Conservation (phyloP, 2,113 vertebrate species). For the Piprites chloris region DNA sequence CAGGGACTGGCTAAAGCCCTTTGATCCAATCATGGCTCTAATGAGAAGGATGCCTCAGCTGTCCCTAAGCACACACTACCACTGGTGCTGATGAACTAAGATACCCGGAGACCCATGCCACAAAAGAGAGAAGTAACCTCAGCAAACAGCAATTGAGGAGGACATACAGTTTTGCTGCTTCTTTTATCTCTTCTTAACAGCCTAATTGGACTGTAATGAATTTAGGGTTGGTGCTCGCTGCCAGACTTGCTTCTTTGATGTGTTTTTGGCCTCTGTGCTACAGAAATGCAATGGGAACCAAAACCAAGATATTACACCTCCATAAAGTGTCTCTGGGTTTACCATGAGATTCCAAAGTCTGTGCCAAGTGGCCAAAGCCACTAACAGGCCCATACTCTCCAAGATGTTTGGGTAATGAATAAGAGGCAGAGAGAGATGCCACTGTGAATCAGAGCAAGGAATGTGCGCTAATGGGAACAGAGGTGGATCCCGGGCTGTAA, state of each 20-base stretch:
- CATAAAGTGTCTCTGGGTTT: slow-evolving; percentile 68
- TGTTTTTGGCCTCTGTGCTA: slow-evolving; percentile 54
- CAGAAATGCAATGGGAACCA: slow-evolving; percentile 55
- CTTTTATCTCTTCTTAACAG: slow-evolving; percentile 66
- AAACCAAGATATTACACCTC: slow-evolving; percentile 68
- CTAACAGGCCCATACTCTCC: slow-evolving; percentile 52
- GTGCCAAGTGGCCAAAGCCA: slow-evolving; percentile 69
- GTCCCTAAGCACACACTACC: background rate
- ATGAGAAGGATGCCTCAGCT: slow-evolving; percentile 1
- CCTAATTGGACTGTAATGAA: slow-evolving; percentile 63
- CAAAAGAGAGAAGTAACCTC: slow-evolving; percentile 54
- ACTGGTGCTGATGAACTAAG: background rate
- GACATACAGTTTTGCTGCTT: slow-evolving; percentile 43
- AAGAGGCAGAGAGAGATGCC: slow-evolving; percentile 58
- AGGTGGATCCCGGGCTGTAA: background rate
- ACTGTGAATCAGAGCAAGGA: slow-evolving; percentile 48
- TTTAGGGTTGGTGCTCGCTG: slow-evolving; percentile 5
- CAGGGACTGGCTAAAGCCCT: background rate
- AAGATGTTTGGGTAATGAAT: slow-evolving; percentile 66
- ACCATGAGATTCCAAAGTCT: slow-evolving; percentile 60
- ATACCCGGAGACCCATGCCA: background rate
- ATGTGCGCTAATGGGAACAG: background rate
- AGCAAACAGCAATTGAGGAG: slow-evolving; percentile 38
- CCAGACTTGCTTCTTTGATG: slow-evolving; percentile 59
- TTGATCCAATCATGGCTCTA: background rate